Evolutionary conservation across 53 echinoderm and acorn worm genomes (phyloP).

Genomic region (Pentamera pediparva): DNA sequence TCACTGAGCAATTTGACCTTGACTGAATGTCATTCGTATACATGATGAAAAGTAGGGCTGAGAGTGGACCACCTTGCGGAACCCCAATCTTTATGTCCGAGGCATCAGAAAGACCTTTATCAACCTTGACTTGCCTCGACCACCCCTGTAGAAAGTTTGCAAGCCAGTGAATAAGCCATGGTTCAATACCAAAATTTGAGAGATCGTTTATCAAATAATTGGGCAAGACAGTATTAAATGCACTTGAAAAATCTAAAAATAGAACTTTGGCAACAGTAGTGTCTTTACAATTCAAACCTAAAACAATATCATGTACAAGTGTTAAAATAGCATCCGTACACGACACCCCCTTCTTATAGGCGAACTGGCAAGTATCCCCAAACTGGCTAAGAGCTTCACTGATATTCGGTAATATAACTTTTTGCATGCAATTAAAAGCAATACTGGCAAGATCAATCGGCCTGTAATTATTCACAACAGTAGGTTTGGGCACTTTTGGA

Average conservation of each 20-base stretch:
- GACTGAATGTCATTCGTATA: neutral
- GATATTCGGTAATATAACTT: neutral
- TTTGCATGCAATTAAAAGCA: neutral
- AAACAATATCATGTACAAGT: neutral
- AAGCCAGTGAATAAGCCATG: neutral
- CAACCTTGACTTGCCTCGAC: neutral
- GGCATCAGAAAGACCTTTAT: neutral
- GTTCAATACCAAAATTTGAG: neutral
- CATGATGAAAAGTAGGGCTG: neutral
- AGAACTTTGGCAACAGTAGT: neutral
- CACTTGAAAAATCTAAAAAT: neutral
- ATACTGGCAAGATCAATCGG: neutral
- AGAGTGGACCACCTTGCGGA: neutral
- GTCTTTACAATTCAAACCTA: neutral
- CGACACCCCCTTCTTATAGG: too few species aligned
- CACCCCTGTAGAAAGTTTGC: neutral
- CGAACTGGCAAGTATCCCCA: neutral
- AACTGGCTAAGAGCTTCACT: neutral
- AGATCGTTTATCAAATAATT: neutral
- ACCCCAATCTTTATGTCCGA: neutral
- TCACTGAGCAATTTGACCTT: neutral
- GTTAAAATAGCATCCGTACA: neutral
- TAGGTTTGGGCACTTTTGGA: neutral
- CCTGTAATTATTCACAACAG: neutral
- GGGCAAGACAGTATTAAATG: neutral